A percentile compares a stretch with the other conserved stretches of the same genome.
Evolutionary conservation across 2,797 vertebrate species (phyloP).

Genomic region (Notoglanidium macrostoma): DNA sequence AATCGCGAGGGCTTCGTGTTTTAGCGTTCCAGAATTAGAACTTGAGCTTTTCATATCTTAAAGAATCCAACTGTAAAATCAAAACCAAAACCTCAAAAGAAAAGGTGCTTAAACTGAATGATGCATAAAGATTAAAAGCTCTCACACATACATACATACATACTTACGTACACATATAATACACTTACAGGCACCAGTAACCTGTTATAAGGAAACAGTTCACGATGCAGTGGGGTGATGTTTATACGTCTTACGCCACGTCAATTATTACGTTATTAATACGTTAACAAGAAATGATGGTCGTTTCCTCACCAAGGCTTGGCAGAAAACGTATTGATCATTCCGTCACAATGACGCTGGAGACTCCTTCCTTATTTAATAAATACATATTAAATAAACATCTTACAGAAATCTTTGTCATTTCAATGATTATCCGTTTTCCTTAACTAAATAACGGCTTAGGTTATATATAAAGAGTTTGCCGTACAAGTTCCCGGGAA

Average conservation of each 20-base stretch:
- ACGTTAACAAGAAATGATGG: background rate
- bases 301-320: background rate
- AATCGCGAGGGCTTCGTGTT: constrained; percentile 36
- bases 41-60: background rate
- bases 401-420: too few relatives aligned
- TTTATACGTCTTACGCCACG: background rate
- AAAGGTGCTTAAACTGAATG: background rate
- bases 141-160: background rate
- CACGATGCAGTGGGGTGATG: background rate
- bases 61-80: background rate
- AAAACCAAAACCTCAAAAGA: constrained; percentile 6
- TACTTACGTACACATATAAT: background rate
- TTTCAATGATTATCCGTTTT: background rate
- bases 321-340: background rate
- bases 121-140: constrained; percentile 1
- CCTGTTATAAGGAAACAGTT: background rate
- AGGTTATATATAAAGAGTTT: background rate
- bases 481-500: background rate
- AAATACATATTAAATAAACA: background rate
- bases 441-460: background rate
- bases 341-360: too few relatives aligned
- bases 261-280: too few relatives aligned
- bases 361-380: background rate
- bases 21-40: constrained; percentile 29
- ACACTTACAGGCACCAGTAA: background rate